Evolutionary conservation across 2,797 vertebrate species (phyloP).

Genomic region (Lepilemur septentrionalis): DNA sequence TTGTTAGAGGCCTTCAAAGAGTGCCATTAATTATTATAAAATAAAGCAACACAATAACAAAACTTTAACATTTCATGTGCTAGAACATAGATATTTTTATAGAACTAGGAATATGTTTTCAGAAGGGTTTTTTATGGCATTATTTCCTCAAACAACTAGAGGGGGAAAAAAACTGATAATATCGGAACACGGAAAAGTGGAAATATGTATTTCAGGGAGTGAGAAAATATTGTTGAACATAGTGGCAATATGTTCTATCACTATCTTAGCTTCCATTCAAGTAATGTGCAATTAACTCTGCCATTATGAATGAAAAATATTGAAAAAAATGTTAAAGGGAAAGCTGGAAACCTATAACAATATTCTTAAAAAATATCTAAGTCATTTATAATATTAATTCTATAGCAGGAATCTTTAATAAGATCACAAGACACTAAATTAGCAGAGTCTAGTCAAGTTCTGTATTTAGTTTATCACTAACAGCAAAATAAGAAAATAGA

Average conservation of each 20-base stretch:
- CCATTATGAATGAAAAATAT: background rate
- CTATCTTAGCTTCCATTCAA: background rate
- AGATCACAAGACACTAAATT: background rate
- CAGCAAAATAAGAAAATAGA: constrained; percentile 43
- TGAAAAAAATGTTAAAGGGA: background rate
- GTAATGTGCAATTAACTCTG: background rate
- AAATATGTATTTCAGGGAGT: background rate
- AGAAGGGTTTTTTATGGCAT: background rate
- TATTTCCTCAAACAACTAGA: background rate
- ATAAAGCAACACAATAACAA: background rate
- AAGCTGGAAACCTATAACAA: background rate
- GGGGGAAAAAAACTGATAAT: background rate
- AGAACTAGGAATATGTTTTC: background rate
- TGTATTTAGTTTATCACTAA: constrained; percentile 21
- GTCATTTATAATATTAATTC: constrained; percentile 2
- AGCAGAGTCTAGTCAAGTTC: background rate
- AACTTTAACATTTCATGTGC: background rate
- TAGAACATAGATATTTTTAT: background rate
- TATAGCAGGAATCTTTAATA: background rate
- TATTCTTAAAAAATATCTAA: background rate
- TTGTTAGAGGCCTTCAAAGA: background rate
- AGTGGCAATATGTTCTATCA: background rate
- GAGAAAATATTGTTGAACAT: background rate
- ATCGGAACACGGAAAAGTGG: background rate
- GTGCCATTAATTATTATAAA: background rate